A percentile compares a stretch with the other conserved stretches of the same genome.
Conservation (phyloP, 1,140 invertebrate genomes). For the Sitophilus oryzae region DNA sequence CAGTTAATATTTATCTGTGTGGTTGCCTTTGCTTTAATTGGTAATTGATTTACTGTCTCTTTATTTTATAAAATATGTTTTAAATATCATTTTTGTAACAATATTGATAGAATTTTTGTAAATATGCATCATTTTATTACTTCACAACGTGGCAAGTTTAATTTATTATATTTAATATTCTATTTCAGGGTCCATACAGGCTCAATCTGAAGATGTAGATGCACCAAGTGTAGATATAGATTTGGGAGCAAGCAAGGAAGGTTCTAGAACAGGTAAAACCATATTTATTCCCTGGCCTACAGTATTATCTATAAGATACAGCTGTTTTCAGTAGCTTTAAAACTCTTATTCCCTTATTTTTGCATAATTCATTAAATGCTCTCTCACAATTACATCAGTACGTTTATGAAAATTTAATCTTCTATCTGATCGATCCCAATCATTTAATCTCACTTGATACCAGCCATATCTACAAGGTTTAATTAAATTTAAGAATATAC, state of each 20-base stretch:
- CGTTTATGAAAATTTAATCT: constrained; percentile 39
- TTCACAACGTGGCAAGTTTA: too few species aligned
- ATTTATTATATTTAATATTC: constrained; percentile 7
- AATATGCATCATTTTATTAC: too few species aligned
- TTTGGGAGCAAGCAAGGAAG: constrained; percentile 73
- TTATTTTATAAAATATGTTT: not conserved
- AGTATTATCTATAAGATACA: too few species aligned
- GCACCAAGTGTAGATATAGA: constrained; percentile 62
- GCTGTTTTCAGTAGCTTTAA: not conserved
- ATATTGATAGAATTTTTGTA: constrained; percentile 3
- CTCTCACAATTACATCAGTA: constrained; percentile 38
- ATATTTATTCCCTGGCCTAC: too few species aligned
- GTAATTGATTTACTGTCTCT: constrained; percentile 40
- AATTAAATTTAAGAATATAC: not conserved
- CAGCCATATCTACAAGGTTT: constrained; percentile 42
- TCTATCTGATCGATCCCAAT: constrained; percentile 29
- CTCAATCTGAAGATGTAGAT: constrained; percentile 43
- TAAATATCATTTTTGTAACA: constrained; percentile 5
- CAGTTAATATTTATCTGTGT: constrained; percentile 48
- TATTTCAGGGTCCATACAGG: constrained; percentile 30
- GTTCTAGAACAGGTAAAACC: constrained; percentile 78
- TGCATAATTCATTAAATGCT: constrained; percentile 42
- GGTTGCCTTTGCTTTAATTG: constrained; percentile 48
- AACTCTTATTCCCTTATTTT: constrained; percentile 36
- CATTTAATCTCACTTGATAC: constrained; percentile 37